These are phyloP conservation scores for Pachydiplax longipennis DNA, from an alignment of 2,888 invertebrate species.

Conservation along the genomic window DNA sequence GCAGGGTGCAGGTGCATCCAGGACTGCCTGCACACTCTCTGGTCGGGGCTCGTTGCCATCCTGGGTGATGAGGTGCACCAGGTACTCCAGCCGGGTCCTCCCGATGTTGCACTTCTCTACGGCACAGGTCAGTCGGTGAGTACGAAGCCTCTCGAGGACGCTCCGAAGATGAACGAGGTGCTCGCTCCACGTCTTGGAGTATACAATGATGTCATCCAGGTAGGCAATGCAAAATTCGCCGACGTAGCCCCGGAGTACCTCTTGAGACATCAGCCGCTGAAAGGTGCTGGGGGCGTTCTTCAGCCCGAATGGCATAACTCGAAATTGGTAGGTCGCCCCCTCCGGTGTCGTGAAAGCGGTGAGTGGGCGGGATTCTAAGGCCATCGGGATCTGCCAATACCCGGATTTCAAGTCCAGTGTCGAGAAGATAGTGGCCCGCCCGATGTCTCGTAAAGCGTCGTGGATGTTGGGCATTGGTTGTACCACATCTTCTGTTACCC, in stretches of 20 bases:
- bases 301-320: constrained; percentile 46
- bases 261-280: constrained; percentile 47
- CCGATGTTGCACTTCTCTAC: no score
- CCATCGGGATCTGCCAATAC: constrained; percentile 50
- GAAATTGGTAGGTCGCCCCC: constrained; percentile 53
- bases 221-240: background rate
- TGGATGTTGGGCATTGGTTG: constrained; percentile 52
- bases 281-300: constrained; percentile 54
- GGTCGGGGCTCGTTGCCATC: no score
- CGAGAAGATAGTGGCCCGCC: constrained; percentile 53
- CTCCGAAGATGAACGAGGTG: background rate
- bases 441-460: constrained; percentile 52
- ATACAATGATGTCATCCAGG: background rate
- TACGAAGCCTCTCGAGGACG: no score
- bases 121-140: background rate
- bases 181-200: background rate
- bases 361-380: constrained; percentile 47
- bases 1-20: no score
- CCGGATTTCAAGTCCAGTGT: constrained; percentile 54
- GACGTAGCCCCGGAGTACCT: background rate
- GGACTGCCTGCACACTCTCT: no score
- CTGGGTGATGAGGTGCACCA: no score
- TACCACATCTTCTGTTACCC: constrained; percentile 48
- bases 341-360: constrained; percentile 53
- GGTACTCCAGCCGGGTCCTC: no score